Conservation (phyloP, 2,797 vertebrate genomes). For the Hozukius guyotensis region DNA sequence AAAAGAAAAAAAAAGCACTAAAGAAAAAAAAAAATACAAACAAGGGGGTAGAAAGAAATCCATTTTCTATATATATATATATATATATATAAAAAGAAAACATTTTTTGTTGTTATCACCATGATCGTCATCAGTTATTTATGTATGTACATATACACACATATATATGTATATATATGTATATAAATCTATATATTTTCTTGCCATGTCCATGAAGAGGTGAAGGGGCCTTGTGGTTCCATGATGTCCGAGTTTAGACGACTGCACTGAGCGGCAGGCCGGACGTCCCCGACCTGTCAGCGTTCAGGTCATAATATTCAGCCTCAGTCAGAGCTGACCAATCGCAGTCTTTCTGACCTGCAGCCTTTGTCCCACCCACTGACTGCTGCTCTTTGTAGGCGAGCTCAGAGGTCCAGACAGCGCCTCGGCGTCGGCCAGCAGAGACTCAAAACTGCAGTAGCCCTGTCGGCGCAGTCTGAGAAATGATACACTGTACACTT, state of each 20-base stretch:
- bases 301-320: slow-evolving; percentile 46
- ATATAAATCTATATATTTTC: slow-evolving; percentile 73
- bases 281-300: slow-evolving; percentile 39
- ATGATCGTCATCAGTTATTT: slow-evolving; percentile 71
- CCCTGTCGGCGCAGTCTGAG: slow-evolving; percentile 71
- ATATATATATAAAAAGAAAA: not conserved
- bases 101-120: slow-evolving; percentile 57
- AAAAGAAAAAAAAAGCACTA: slow-evolving; percentile 26
- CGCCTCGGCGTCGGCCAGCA: slow-evolving; percentile 50
- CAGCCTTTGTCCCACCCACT: slow-evolving; percentile 41
- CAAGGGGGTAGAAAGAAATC: slow-evolving; percentile 69
- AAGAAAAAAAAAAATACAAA: slow-evolving; percentile 63
- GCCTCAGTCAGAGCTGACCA: slow-evolving; percentile 47
- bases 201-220: slow-evolving; percentile 71
- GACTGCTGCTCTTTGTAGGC: slow-evolving; percentile 39
- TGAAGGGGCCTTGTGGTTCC: slow-evolving; percentile 56
- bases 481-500: slow-evolving; percentile 80
- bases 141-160: slow-evolving; percentile 66
- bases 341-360: slow-evolving; percentile 52
- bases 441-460: slow-evolving; percentile 59
- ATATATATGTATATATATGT: slow-evolving; percentile 61
- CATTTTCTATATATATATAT: slow-evolving; percentile 59
- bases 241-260: slow-evolving; percentile 42
- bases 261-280: slow-evolving; percentile 33
- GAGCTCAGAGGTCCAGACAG: slow-evolving; percentile 58